Evolutionary conservation across 2,888 invertebrate species (phyloP), one percentile per base, ranked within the genome.

Genomic region (Acrocyrtus sp.): DNA sequence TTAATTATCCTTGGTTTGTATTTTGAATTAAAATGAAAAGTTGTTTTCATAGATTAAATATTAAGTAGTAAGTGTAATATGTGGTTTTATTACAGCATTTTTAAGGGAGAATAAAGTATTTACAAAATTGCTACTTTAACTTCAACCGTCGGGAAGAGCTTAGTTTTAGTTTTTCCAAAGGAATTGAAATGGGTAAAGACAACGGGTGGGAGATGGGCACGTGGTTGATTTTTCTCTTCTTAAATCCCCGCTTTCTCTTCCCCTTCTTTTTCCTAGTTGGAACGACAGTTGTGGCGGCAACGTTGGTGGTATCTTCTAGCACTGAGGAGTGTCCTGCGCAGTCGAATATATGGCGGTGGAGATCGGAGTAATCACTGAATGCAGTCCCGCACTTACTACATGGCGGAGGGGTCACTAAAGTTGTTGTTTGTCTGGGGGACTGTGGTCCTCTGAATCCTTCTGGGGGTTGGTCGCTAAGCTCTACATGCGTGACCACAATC

Each of bases 281-380:
- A n/a, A n/a, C n/a, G n/a, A n/a, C n/a, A 10, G 61, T 43, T 22
- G 51, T 19, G 5, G 10, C 12, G 21, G 47, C 53, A 29, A 47
- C 51, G 19, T 45, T 39, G n/a, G 63, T 43, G 47, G 76, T 76
- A 26, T 70, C 72, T 19, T 77, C 77, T 41, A 81, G 53, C 76
- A 78, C 74, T 21, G 70, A 57, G 22, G 75, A 65, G 56, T 80
- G 79, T 43, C 81, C 81, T 34, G 80, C 79, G 74, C 81, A 81
- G 43, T 81, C 81, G 62, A 81, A 81, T 22, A 81, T 78, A 58
- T 81, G 81, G 8, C 77, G 76, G 63, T 81, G 81, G 43, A 81
- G 79, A 48, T 81, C 81, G 22, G 73, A 26, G 39, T 67, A 77
- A 6, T 48, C 45, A 21, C 68, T 77, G 53, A 80, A 81, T 8